Evolutionary conservation across 2,797 vertebrate species (phyloP), one percentile per base, ranked within the genome.

Genomic region (Atherinosoma microstoma): DNA sequence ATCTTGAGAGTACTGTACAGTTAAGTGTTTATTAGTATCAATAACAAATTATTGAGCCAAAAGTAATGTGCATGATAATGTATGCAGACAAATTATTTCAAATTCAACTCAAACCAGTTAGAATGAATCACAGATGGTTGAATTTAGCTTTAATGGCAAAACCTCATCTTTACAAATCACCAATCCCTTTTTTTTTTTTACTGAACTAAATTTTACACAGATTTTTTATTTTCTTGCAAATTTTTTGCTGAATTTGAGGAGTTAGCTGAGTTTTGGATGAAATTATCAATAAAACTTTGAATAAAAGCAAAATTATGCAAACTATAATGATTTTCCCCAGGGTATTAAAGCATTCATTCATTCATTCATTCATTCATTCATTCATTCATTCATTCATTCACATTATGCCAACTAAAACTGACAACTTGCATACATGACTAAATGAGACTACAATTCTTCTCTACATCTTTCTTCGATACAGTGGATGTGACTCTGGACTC

Each of bases 401-500:
- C 10, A 40, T 11, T 32, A 9, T 20, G 18, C 18, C 40, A 62
- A 29, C 15, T 20, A 53, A 18, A 62, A 2, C 4, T 29, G 45
- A 12, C 18, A 20, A 5, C 27, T 24, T 35, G 35, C 36, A 36
- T 13, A 40, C 36, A 49, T 13, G 27, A 20, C 22, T 32, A 24
- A 6, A 49, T 0, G 27, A 1, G 0, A 38, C 24, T 16, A 16
- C 65, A 45, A 9, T 2, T 27, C 0, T 30, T 15, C 3, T 24
- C 45, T 9, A 16, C 0, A 1, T 59, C 11, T 38, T 35, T 1
- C 12, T 54, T 69, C 15, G 0, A 29, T 67, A 7, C 90, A 96
- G 95, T 94, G 76, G 75, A 91, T 0, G 83, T 97, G n/a, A 94
- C 92, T 16, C 87, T 97, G 90, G 94, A 97, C 82, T 78, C 78